Evolutionary conservation across 23 tunicate species (phyloP).

Genomic region (Oikopleura vanhoeffeni): DNA sequence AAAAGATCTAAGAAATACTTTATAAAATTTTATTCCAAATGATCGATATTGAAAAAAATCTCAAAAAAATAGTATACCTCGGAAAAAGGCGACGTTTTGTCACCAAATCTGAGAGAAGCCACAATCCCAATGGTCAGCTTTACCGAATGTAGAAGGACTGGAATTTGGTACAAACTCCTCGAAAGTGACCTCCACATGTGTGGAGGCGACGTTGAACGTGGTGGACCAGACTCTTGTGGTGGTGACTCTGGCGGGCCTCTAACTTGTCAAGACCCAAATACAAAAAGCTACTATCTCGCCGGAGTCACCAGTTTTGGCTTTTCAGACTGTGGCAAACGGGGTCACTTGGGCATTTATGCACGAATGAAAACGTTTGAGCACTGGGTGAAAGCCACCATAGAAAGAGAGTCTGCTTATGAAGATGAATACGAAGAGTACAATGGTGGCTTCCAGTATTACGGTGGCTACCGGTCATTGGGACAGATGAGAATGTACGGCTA

Average conservation of each 20-base stretch:
- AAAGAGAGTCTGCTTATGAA: background rate
- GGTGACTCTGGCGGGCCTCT: constrained; percentile 22
- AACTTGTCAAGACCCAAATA: constrained; percentile 13
- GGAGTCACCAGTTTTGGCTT: constrained; percentile 80
- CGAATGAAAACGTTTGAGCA: constrained; percentile 26
- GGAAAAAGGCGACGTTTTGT: background rate
- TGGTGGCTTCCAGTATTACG: background rate
- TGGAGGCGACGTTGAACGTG: constrained; percentile 43
- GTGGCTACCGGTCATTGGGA: no score
- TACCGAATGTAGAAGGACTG: background rate
- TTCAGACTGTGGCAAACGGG: constrained; percentile 42
- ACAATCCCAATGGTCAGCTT: constrained; percentile 2
- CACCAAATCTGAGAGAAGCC: background rate
- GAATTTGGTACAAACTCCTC: constrained; percentile 13
- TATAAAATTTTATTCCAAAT: no score
- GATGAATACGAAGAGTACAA: background rate
- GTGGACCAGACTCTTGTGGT: constrained; percentile 36
- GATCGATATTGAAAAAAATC: no score
- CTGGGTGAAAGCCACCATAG: constrained; percentile 42
- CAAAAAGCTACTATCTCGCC: constrained; percentile 19
- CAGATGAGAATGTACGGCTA: no score
- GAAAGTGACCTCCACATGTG: constrained; percentile 29
- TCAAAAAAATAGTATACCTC: no score
- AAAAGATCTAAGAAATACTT: no score
- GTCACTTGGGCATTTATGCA: constrained; percentile 67